Evolutionary conservation across 1,140 invertebrate species (phyloP).

Genomic region (Calephelis virginiensis): DNA sequence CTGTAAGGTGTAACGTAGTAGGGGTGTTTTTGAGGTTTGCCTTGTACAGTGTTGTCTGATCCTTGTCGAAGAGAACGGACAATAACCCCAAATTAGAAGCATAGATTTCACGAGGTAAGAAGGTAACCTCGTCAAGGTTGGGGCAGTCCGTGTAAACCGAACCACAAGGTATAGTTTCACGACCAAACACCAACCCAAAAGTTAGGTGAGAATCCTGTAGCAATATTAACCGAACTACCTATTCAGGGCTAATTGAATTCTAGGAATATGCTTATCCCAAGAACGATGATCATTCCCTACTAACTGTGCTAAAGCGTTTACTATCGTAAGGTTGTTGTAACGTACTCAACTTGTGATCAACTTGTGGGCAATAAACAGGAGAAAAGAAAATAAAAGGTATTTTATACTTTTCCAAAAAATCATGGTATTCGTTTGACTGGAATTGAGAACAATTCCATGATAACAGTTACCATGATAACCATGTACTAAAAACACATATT

Average conservation of each 20-base stretch:
- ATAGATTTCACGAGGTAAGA: too few relatives aligned
- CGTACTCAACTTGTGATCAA: constrained; percentile 23
- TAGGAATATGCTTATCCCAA: constrained; percentile 47
- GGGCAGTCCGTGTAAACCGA: constrained; percentile 17
- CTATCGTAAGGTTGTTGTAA: background rate
- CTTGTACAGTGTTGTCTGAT: too few relatives aligned
- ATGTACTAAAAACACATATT: background rate
- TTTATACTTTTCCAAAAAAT: background rate
- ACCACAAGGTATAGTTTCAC: constrained; percentile 26
- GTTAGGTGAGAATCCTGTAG: constrained; percentile 25
- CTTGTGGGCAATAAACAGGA: constrained; percentile 31
- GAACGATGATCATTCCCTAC: constrained; percentile 46
- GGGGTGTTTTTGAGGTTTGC: too few relatives aligned
- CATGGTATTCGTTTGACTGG: background rate
- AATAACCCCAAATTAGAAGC: too few relatives aligned
- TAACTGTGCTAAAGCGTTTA: background rate
- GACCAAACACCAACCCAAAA: constrained; percentile 28
- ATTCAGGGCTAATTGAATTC: constrained; percentile 47
- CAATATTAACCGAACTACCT: constrained; percentile 26
- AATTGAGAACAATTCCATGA: background rate
- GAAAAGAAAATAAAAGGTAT: background rate
- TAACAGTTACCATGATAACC: background rate
- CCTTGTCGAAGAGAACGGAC: too few relatives aligned
- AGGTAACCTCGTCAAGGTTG: too few relatives aligned
- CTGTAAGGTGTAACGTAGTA: too few relatives aligned